Evolutionary conservation across 2,113 vertebrate genomes (phyloP), one percentile per base, ranked within the genome.

Genomic region (Ammospiza nelsoni): DNA sequence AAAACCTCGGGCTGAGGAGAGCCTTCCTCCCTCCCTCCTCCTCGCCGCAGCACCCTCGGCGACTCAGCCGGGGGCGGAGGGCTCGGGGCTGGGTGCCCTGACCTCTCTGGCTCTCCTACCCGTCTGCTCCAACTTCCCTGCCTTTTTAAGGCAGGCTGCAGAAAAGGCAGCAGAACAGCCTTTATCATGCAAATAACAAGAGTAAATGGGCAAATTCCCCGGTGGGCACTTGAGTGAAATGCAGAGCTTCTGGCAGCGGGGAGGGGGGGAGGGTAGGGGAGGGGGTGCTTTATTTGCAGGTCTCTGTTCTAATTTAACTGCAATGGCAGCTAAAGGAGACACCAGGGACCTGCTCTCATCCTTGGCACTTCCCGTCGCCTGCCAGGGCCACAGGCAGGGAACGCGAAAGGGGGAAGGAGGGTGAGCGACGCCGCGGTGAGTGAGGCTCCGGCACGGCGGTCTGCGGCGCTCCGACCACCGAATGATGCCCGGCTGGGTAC

Each of bases 151-250:
- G 84, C 86, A 62, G 82, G 84, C 90, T 71, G 91, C 94, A 67
- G 88, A 72, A 93, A 72, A 95, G 72, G 92, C 95, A 86, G 91
- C 83, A 81, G 87, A 97, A 96, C 97, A 96, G 97, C 98, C 98
- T 99, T 99, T 99, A 98, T 99, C 98, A 99, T 99, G 98, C 98
- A 99, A 99, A 99, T 99, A 98, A 98, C 98, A 98, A 98, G 98
- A 98, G 96, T 98, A 98, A 97, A 98, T 96, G 97, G 98, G 97
- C 97, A 98, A 99, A 99, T 98, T 98, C 98, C 98, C 98, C 93
- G 96, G 98, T 95, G 97, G 82, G 97, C 98, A 97, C 98, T 99
- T 98, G 98, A 97, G 97, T 97, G 97, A 98, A 98, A 99, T 98
- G 97, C 98, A 98, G 98, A 88, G 97, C 96, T 97, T 94, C 95